phyloP scores from a whole-genome alignment of 2,888 invertebrate species.

The Spilosoma lubricipeda region DNA sequence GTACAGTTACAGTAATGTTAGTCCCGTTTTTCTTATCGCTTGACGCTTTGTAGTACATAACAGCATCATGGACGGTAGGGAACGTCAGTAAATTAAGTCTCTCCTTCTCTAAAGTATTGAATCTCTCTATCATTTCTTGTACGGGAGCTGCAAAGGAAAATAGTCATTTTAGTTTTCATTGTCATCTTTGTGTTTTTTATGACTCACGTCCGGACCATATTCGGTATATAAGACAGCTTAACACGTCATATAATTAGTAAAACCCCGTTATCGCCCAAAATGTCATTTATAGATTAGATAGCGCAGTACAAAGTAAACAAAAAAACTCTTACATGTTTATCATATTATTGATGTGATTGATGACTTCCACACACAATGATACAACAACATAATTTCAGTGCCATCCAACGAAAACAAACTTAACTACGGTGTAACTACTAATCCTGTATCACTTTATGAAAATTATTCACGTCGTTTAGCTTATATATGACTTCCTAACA shows the following conservation, averaged over 20 bases:
- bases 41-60: conserved; percentile 74
- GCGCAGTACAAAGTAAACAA: background rate
- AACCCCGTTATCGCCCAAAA: background rate
- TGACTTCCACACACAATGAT: background rate
- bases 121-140: conserved; percentile 87
- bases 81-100: conserved; percentile 86
- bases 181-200: background rate
- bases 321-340: background rate
- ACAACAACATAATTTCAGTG: too few species aligned
- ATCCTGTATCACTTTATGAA: too few species aligned
- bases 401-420: too few species aligned
- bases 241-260: background rate
- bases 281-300: background rate
- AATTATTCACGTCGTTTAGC: too few species aligned
- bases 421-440: too few species aligned
- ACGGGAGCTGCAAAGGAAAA: conserved; percentile 84
- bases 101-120: conserved; percentile 84
- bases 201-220: background rate
- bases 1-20: background rate
- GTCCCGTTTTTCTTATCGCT: conserved; percentile 1
- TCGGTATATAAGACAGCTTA: background rate
- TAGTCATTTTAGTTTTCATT: background rate
- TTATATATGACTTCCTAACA: too few species aligned
- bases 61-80: conserved; percentile 90
- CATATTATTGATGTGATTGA: background rate